These are phyloP conservation scores for Gymnocypris eckloni DNA, from an alignment of 2,797 vertebrate species.

Conservation along the genomic window DNA sequence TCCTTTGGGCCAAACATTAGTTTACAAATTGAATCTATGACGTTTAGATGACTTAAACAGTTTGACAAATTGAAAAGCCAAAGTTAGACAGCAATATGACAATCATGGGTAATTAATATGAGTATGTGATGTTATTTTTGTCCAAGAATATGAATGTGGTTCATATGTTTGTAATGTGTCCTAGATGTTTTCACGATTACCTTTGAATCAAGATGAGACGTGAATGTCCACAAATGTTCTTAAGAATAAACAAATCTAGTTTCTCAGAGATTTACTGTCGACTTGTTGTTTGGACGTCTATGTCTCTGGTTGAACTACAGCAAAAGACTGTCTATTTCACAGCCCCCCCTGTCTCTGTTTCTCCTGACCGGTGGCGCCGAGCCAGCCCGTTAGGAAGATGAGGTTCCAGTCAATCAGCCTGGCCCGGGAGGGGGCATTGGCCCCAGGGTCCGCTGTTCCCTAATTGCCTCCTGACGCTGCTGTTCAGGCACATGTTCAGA, in stretches of 20 bases:
- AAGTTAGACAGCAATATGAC: constrained; percentile 70
- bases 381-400: constrained; percentile 86
- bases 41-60: constrained; percentile 35
- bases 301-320: constrained; percentile 4
- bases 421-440: constrained; percentile 61
- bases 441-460: constrained; percentile 41
- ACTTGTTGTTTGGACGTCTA: constrained; percentile 49
- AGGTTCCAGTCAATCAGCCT: constrained; percentile 86
- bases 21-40: constrained; percentile 9
- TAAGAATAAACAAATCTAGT: constrained; percentile 79
- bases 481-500: constrained; percentile 80
- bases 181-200: constrained; percentile 60
- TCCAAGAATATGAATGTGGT: constrained; percentile 13
- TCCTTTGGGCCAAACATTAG: constrained; percentile 5
- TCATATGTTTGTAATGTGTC: constrained; percentile 60
- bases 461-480: constrained; percentile 65
- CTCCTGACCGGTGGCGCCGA: constrained; percentile 74
- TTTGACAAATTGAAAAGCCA: constrained; percentile 71
- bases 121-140: constrained; percentile 23
- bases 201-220: constrained; percentile 61
- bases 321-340: constrained; percentile 53
- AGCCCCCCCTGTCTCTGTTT: constrained; percentile 67
- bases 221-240: constrained; percentile 58
- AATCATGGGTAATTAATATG: constrained; percentile 25
- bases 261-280: constrained; percentile 70